Percentiles rank a stretch among this genome's conserved stretches.
These are phyloP conservation scores for Drosophila parthenogenetica DNA, from an alignment of 2,888 invertebrate genomes.

Conservation along the genomic window DNA sequence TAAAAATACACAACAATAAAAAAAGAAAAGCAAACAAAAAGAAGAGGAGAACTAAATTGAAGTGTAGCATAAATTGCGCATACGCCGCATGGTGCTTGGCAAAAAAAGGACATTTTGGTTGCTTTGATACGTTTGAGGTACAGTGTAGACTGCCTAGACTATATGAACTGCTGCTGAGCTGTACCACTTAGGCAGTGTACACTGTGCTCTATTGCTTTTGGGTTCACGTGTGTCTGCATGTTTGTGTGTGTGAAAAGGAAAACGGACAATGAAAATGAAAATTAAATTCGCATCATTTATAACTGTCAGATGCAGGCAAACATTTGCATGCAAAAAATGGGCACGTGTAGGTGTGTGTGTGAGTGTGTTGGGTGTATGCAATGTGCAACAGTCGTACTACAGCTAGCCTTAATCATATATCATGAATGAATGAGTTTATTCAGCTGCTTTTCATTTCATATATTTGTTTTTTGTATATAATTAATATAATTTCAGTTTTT, in stretches of 20 bases:
- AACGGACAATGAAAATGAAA: conserved; percentile 1
- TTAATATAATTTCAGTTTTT: conserved; percentile 27
- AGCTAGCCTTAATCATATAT: conserved; percentile 66
- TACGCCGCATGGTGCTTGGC: conserved; percentile 52
- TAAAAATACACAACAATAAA: conserved; percentile 16
- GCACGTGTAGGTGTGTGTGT: conserved; percentile 26
- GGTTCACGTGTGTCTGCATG: not conserved
- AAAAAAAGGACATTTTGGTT: not conserved
- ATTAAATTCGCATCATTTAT: conserved; percentile 51
- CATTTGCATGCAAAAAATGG: conserved; percentile 3
- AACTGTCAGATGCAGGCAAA: conserved; percentile 44
- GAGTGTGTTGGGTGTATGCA: conserved; percentile 43
- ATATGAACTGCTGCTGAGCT: not conserved
- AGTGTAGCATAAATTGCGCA: conserved; percentile 37
- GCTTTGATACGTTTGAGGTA: conserved; percentile 1
- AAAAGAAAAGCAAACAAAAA: conserved; percentile 20
- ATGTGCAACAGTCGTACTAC: conserved; percentile 69
- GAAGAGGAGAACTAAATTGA: not conserved
- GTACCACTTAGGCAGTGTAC: conserved; percentile 15
- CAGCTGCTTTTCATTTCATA: conserved; percentile 45
- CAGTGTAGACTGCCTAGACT: conserved; percentile 4
- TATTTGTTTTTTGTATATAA: conserved; percentile 42
- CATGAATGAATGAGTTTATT: conserved; percentile 54
- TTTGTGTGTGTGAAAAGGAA: not conserved
- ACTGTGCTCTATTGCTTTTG: conserved; percentile 21